phyloP scores from a whole-genome alignment of 1,140 invertebrate genomes.

The Muscidifurax raptorellus region DNA sequence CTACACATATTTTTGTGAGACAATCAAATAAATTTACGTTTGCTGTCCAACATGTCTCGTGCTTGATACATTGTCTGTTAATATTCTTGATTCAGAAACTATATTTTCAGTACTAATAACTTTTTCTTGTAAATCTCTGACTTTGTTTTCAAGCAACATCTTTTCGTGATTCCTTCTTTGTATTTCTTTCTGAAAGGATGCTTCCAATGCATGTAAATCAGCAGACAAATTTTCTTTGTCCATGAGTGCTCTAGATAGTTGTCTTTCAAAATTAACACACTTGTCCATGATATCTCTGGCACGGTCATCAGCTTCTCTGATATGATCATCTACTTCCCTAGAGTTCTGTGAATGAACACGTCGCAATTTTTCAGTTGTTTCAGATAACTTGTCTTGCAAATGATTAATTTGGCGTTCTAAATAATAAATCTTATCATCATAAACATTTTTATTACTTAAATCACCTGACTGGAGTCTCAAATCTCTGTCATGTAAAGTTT shows the following conservation, averaged over 20 bases:
- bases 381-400: conserved; percentile 61
- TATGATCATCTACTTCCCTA: conserved; percentile 57
- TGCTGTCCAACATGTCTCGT: conserved; percentile 38
- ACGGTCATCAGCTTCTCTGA: conserved; percentile 61
- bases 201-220: conserved; percentile 65
- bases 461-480: conserved; percentile 61
- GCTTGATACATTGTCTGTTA: conserved; percentile 4
- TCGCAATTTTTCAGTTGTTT: conserved; percentile 59
- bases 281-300: conserved; percentile 65
- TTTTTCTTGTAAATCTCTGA: conserved; percentile 65
- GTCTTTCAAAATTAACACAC: conserved; percentile 65
- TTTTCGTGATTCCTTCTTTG: conserved; percentile 66
- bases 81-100: conserved; percentile 8
- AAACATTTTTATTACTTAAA: conserved; percentile 72
- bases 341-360: conserved; percentile 57
- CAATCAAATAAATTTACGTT: conserved; percentile 53
- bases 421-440: conserved; percentile 62
- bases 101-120: conserved; percentile 54
- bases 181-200: conserved; percentile 66
- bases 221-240: conserved; percentile 65
- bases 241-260: conserved; percentile 60
- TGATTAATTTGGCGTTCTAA: conserved; percentile 61
- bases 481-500: conserved; percentile 73
- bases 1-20: conserved; percentile 32
- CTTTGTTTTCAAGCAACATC: conserved; percentile 63